phyloP scores from a whole-genome alignment of 2,888 invertebrate species.

The Chrysodeixis includens region DNA sequence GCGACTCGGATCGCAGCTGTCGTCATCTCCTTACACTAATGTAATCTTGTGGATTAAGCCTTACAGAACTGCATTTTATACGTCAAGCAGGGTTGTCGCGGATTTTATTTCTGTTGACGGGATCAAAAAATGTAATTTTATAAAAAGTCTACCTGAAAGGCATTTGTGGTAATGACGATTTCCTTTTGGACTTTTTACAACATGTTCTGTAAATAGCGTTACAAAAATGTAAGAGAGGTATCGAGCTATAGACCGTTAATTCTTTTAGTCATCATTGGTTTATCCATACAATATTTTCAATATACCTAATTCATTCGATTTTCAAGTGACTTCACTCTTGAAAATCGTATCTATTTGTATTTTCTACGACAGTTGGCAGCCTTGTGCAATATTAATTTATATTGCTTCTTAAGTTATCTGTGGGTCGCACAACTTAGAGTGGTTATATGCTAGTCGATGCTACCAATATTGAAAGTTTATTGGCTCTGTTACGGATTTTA shows the following conservation, averaged over 20 bases:
- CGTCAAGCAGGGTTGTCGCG: constrained; percentile 29
- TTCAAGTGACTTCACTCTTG: too few species aligned
- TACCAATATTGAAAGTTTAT: constrained; percentile 40
- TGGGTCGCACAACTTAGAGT: constrained; percentile 17
- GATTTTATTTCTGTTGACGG: neutral
- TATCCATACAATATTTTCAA: too few species aligned
- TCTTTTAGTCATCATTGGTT: too few species aligned
- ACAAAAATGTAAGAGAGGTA: too few species aligned
- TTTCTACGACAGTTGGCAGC: neutral
- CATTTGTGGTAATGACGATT: too few species aligned
- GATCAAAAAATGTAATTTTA: neutral
- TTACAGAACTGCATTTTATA: constrained; percentile 25
- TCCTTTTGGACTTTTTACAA: too few species aligned
- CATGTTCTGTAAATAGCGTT: too few species aligned
- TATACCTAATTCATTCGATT: too few species aligned
- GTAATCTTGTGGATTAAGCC: constrained; percentile 52
- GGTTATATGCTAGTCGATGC: constrained; percentile 32
- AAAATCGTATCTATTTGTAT: too few species aligned
- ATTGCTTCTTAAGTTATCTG: constrained; percentile 45
- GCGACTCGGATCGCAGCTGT: constrained; percentile 46
- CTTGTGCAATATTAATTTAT: constrained; percentile 38
- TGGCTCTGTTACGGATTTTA: constrained; percentile 14
- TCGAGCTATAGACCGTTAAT: too few species aligned
- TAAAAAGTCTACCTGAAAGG: too few species aligned
- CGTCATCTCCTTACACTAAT: constrained; percentile 29